A percentile compares a stretch with the other conserved stretches of the same genome.
phyloP scores from a whole-genome alignment of 2,888 invertebrate species.

The Himalopsyche japonica region DNA sequence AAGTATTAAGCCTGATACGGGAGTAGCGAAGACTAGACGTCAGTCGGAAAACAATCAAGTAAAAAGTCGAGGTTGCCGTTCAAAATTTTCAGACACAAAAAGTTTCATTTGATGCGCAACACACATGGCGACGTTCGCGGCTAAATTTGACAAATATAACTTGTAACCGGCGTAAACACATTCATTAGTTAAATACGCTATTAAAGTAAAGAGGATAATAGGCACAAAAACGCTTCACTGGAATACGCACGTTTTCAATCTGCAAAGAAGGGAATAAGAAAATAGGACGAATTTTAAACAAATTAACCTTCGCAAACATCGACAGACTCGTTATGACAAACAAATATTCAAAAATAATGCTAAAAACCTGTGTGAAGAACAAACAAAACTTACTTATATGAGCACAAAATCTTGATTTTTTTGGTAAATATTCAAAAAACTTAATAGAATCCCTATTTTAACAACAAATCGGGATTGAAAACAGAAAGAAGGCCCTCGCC shows the following conservation, averaged over 20 bases:
- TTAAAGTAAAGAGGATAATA: background rate
- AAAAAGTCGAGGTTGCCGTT: background rate
- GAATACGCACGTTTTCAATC: background rate
- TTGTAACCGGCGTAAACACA: background rate
- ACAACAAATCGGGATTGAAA: conserved; percentile 57
- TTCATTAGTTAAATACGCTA: background rate
- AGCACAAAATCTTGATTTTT: conserved; percentile 35
- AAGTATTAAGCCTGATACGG: background rate
- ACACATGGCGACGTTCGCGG: conserved; percentile 40
- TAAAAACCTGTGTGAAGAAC: background rate
- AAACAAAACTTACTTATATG: conserved; percentile 21
- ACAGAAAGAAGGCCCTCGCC: conserved; percentile 62
- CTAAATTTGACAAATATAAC: conserved; percentile 34
- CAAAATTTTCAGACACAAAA: conserved; percentile 17
- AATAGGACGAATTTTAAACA: conserved; percentile 25
- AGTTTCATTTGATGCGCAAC: conserved; percentile 25
- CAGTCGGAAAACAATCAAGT: background rate
- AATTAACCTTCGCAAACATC: conserved; percentile 36
- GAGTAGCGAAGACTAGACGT: background rate
- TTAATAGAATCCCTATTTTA: conserved; percentile 46
- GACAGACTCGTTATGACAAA: conserved; percentile 2
- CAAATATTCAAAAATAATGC: background rate
- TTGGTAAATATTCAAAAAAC: conserved; percentile 28
- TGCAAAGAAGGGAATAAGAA: background rate
- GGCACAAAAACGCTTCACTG: background rate